Conservation (phyloP, 2,888 invertebrate genomes). For the Pasiphila rectangulata region DNA sequence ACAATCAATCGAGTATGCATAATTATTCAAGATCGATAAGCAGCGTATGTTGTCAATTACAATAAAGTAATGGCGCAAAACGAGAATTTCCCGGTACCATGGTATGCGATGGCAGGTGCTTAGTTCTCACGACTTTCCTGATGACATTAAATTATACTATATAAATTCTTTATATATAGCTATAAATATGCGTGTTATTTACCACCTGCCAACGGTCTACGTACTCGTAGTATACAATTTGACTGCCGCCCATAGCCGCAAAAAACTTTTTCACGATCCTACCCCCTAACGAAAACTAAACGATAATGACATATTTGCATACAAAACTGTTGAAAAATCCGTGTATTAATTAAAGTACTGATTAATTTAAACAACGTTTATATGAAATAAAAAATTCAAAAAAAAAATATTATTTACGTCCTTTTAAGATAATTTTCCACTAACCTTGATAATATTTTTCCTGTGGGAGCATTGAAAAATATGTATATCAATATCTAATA, state of each 20-base stretch:
- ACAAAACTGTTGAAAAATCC: too few relatives aligned
- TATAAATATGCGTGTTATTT: slow-evolving; percentile 60
- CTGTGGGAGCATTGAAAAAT: not conserved
- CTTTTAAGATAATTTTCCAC: not conserved
- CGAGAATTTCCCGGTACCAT: slow-evolving; percentile 38
- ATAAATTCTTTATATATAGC: too few relatives aligned
- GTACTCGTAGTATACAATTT: too few relatives aligned
- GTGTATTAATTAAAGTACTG: too few relatives aligned
- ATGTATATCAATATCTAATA: too few relatives aligned
- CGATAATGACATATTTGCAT: too few relatives aligned
- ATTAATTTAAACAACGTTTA: too few relatives aligned
- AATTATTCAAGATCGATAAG: slow-evolving; percentile 23
- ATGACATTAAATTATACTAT: slow-evolving; percentile 38
- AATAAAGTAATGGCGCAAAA: slow-evolving; percentile 37
- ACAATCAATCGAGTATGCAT: slow-evolving; percentile 15
- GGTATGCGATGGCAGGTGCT: slow-evolving; percentile 61
- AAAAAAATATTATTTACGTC: too few relatives aligned
- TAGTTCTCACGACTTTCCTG: slow-evolving; percentile 53
- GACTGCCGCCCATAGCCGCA: not conserved
- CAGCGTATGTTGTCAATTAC: slow-evolving; percentile 25
- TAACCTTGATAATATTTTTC: not conserved
- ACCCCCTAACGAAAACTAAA: too few relatives aligned
- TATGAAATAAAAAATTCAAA: too few relatives aligned
- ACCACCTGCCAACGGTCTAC: slow-evolving; percentile 54
- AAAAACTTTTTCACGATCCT: not conserved